A percentile compares a stretch with the other conserved stretches of the same genome.
Evolutionary conservation across 92 coral and sea anemone species (phyloP).

Genomic region (Phenganax subtilis): DNA sequence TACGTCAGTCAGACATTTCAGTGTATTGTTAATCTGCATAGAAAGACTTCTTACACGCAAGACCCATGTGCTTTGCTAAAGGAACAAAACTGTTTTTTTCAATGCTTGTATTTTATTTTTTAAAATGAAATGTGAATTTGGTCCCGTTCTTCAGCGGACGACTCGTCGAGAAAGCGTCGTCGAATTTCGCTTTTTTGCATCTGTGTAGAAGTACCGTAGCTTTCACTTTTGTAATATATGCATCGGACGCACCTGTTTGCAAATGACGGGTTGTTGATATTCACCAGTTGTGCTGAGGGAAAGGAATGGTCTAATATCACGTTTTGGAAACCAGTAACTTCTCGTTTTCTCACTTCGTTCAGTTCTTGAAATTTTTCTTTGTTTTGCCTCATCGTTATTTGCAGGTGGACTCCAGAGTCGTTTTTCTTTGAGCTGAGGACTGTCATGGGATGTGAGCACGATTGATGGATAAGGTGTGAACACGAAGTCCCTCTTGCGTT

Average conservation of each 20-base stretch:
- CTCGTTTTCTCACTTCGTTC: slow-evolving; percentile 13
- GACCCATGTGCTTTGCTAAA: too few relatives aligned
- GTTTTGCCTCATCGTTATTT: neutral
- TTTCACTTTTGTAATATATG: neutral
- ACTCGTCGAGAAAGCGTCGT: neutral
- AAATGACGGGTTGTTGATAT: slow-evolving; percentile 26
- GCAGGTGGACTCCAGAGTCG: slow-evolving; percentile 32
- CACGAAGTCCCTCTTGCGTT: neutral
- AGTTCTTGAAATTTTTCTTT: neutral
- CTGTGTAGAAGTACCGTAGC: neutral
- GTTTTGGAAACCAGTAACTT: slow-evolving; percentile 42
- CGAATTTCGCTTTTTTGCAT: neutral
- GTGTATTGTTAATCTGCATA: too few relatives aligned
- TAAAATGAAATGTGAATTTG: too few relatives aligned
- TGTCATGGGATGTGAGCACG: slow-evolving; percentile 33
- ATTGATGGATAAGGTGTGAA: slow-evolving; percentile 24
- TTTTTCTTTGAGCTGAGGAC: slow-evolving; percentile 32
- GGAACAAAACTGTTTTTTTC: too few relatives aligned
- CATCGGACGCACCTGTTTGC: slow-evolving; percentile 8
- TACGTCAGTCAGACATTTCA: too few relatives aligned
- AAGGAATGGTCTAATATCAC: slow-evolving; percentile 32
- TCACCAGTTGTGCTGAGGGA: slow-evolving; percentile 11
- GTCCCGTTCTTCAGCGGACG: too few relatives aligned
- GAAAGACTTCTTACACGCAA: too few relatives aligned
- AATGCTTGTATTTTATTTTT: too few relatives aligned